A percentile compares a stretch with the other conserved stretches of the same genome.
Evolutionary conservation across 2,797 vertebrate genomes (phyloP).

Genomic region (Rousettus madagascariensis): DNA sequence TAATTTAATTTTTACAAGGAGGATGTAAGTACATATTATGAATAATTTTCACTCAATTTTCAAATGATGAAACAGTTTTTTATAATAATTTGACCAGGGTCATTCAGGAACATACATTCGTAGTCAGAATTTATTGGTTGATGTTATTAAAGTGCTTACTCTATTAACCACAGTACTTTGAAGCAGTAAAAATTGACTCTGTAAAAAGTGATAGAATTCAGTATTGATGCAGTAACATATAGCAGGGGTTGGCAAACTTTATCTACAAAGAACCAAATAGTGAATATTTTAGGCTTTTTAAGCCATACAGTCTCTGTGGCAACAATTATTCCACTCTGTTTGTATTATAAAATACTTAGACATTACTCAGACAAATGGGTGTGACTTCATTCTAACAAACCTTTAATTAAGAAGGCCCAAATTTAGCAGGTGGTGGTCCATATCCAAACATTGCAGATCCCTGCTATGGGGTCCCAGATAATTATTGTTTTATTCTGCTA

Average conservation of each 20-base stretch:
- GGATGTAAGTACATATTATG: background rate
- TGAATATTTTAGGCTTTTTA: background rate
- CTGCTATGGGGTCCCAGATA: background rate
- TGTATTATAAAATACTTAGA: background rate
- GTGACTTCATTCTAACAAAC: background rate
- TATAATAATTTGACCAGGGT: background rate
- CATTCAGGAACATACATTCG: background rate
- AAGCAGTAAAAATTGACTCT: background rate
- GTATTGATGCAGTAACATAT: background rate
- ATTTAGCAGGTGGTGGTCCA: background rate
- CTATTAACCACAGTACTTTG: background rate
- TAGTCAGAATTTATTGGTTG: background rate
- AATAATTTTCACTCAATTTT: background rate
- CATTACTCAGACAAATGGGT: background rate
- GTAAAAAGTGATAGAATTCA: background rate
- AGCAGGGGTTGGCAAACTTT: background rate
- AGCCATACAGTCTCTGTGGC: background rate
- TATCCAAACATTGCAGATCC: background rate
- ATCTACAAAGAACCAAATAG: background rate
- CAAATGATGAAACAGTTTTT: background rate
- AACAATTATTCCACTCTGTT: background rate
- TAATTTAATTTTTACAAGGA: background rate
- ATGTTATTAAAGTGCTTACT: background rate
- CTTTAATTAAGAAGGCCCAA: constrained; percentile 9
- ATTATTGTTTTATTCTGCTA: background rate